Evolutionary conservation across 2,888 invertebrate species (phyloP), one percentile per base, ranked within the genome.

Genomic region (Trachelus stipa): DNA sequence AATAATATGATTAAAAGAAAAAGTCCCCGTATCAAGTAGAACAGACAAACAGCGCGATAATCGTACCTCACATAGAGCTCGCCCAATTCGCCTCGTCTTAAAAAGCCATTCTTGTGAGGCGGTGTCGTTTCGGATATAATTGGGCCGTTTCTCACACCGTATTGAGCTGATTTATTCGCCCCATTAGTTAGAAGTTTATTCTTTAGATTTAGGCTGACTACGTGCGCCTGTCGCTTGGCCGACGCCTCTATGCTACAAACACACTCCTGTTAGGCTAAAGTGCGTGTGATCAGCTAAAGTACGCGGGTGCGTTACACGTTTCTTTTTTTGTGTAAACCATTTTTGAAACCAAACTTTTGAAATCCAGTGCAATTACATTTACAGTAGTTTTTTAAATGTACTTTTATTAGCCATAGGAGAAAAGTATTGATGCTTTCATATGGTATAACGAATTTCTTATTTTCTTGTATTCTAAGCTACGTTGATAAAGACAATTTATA

Each of bases 41-140:
- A 86, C 86, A 84, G 85, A 85, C 88, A 87, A 87, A 86, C 81
- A 85, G 83, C 87, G 86, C 87, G 87, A 88, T 23, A 88, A 88
- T 87, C 91, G 90, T 91, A 91, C 91, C 91, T 91, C 90, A 91
- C 88, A 89, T 90, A 91, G 90, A 91, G 91, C 90, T 91, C 91
- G 87, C 91, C 91, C 91, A 91, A 91, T 90, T 91, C 91, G 87
- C 88, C 88, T 87, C 87, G 88, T 89, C 88, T 91, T 89, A 91
- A 89, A 88, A 90, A 90, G 88, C 90, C 91, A 86, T 89, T 91
- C 89, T 89, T 90, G 88, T 86, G 83, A 87, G 89, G 87, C 80
- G 86, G 87, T 85, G 88, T 89, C 75, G 88, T 78, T 85, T 89
- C 88, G 82, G 87, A 86, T 88, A 87, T 88, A 86, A 86, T 85